phyloP scores from a whole-genome alignment of 2,888 invertebrate genomes.

The Mimachlamys varia region DNA sequence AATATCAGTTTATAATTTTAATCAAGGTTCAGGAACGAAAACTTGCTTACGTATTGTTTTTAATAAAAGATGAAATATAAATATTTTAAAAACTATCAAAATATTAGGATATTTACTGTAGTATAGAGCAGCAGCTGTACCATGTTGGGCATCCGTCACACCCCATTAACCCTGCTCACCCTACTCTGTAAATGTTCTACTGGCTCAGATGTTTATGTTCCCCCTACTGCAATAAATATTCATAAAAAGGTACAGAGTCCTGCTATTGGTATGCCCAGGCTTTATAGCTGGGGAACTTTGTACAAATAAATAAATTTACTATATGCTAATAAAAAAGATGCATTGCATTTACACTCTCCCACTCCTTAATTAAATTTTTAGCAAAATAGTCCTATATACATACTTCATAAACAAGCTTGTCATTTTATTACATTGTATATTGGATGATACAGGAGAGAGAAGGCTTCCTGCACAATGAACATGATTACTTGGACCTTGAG shows the following conservation, averaged over 20 bases:
- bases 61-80: neutral
- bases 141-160: conserved; percentile 7
- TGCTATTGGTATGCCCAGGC: neutral
- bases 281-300: neutral
- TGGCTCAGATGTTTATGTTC: conserved; percentile 1
- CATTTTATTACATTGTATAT: no score
- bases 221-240: neutral
- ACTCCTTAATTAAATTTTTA: neutral
- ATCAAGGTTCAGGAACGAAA: neutral
- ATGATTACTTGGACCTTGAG: no score
- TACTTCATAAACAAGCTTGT: neutral
- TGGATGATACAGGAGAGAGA: no score
- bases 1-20: no score
- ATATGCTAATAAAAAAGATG: neutral
- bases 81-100: neutral
- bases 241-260: neutral
- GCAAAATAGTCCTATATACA: neutral
- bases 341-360: neutral
- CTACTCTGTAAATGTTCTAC: neutral
- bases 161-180: conserved; percentile 9
- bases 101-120: neutral
- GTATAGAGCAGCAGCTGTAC: conserved; percentile 20
- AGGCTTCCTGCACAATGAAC: no score
- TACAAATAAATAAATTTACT: neutral
- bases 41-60: neutral